phyloP scores from a whole-genome alignment of 1,140 invertebrate species.

The Panonychus citri region DNA sequence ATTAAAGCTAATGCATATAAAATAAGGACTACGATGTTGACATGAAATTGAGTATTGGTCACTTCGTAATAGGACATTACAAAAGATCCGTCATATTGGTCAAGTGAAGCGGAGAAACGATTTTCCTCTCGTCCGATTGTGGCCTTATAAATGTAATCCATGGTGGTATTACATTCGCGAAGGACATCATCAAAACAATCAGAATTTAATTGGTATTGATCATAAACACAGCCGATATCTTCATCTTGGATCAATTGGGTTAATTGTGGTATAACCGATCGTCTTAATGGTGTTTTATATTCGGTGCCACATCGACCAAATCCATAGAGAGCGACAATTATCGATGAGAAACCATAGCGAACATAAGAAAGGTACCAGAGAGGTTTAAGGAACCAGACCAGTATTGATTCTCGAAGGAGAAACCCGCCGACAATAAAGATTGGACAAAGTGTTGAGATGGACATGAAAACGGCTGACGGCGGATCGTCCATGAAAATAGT shows the following conservation, averaged over 20 bases:
- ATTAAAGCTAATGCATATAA: neutral
- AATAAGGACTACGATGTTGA: neutral
- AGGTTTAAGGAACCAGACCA: constrained; percentile 66
- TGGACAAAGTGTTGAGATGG: neutral
- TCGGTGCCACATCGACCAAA: constrained; percentile 35
- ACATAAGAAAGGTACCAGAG: constrained; percentile 71
- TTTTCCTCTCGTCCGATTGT: neutral
- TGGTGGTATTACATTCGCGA: neutral
- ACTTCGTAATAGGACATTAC: neutral
- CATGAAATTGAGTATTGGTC: neutral
- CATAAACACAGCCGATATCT: neutral
- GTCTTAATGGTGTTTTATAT: neutral
- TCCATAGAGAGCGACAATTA: constrained; percentile 73
- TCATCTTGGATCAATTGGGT: neutral
- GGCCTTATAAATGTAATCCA: neutral
- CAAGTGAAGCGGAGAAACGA: neutral
- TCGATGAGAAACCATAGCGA: constrained; percentile 71
- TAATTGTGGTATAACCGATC: neutral
- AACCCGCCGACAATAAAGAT: constrained; percentile 55
- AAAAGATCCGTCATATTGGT: neutral
- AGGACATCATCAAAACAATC: neutral
- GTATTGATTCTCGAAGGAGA: constrained; percentile 78
- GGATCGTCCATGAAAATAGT: constrained; percentile 24
- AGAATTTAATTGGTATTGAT: neutral
- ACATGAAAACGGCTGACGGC: constrained; percentile 25